Evolutionary conservation across 2,888 invertebrate genomes (phyloP).

Genomic region (Diploptera punctata): DNA sequence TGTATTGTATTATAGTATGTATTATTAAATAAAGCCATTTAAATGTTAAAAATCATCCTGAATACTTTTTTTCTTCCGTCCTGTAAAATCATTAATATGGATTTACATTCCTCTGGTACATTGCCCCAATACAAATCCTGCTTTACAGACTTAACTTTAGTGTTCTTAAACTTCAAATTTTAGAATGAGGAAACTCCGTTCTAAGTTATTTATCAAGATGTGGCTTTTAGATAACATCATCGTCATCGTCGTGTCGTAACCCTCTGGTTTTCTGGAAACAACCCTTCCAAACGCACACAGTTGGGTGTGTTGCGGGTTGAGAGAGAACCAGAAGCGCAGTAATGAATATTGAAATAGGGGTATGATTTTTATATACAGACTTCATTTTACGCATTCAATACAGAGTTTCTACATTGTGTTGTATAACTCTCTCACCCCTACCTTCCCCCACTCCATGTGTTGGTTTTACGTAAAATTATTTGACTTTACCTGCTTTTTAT

Average conservation of each 20-base stretch:
- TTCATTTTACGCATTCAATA: conserved; percentile 17
- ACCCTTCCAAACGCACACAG: neutral
- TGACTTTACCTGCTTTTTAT: neutral
- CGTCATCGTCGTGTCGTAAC: neutral
- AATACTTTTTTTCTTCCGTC: too few relatives aligned
- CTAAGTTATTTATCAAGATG: neutral
- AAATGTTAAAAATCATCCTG: too few relatives aligned
- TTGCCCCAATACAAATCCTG: too few relatives aligned
- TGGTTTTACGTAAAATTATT: neutral
- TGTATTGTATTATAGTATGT: neutral
- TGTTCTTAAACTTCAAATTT: too few relatives aligned
- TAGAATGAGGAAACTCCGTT: too few relatives aligned
- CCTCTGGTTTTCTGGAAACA: too few relatives aligned
- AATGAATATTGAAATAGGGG: conserved; percentile 39
- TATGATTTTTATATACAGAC: conserved; percentile 14
- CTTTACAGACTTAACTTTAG: too few relatives aligned
- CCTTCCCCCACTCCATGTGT: neutral
- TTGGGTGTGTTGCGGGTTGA: neutral
- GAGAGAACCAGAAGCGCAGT: neutral
- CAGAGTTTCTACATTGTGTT: conserved; percentile 4
- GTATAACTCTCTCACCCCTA: neutral
- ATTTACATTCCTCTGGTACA: too few relatives aligned
- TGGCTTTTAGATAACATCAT: neutral
- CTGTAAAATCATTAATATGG: too few relatives aligned
- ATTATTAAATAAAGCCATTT: too few relatives aligned